Conservation (phyloP, 1,140 invertebrate genomes). For the Hestina assimilis region DNA sequence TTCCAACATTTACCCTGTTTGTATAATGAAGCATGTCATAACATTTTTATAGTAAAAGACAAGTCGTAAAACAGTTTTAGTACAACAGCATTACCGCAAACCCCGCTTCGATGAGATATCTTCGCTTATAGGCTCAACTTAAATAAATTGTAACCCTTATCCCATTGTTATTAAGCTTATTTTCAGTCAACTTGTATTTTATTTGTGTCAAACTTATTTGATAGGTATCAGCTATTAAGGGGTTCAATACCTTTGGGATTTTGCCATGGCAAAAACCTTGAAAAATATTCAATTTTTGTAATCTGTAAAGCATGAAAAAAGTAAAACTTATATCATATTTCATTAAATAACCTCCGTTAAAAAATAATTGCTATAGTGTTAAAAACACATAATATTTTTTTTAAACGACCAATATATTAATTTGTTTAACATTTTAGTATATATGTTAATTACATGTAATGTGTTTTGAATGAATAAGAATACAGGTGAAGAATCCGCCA, state of each 20-base stretch:
- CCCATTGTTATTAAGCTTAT: background rate
- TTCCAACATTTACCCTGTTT: constrained; percentile 45
- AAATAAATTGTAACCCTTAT: constrained; percentile 8
- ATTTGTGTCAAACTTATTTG: background rate
- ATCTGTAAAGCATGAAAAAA: too few relatives aligned
- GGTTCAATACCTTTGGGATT: background rate
- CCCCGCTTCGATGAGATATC: constrained; percentile 20
- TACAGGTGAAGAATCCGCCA: too few relatives aligned
- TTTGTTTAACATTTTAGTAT: too few relatives aligned
- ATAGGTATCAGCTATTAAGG: background rate
- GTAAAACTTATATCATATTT: too few relatives aligned
- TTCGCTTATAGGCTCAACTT: constrained; percentile 15
- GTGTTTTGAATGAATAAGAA: too few relatives aligned
- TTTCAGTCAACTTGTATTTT: background rate
- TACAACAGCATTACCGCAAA: constrained; percentile 37
- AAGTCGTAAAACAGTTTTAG: constrained; percentile 53
- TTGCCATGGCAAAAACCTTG: background rate
- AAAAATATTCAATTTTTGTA: too few relatives aligned
- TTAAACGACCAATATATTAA: too few relatives aligned
- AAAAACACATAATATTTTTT: too few relatives aligned
- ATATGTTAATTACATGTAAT: too few relatives aligned
- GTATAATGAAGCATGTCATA: constrained; percentile 54
- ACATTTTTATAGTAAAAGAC: constrained; percentile 63
- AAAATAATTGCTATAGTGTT: too few relatives aligned
- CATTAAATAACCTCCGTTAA: too few relatives aligned